Percentiles rank a stretch among this genome's conserved stretches.
phyloP scores from a whole-genome alignment of 2,888 invertebrate species.

The Geophilus truncorum region DNA sequence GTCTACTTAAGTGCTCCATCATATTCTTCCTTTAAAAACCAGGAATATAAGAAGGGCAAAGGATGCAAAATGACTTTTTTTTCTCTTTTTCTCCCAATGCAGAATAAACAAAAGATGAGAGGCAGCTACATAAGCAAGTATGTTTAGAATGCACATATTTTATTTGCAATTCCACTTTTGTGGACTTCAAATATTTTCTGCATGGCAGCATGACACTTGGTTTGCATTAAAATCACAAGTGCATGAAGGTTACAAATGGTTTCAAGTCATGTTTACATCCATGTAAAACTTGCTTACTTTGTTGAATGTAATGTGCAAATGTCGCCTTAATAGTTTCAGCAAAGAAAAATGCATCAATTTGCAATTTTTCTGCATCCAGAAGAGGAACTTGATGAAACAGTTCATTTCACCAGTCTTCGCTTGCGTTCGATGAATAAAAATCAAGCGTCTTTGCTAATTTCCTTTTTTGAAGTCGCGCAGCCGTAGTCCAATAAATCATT shows the following conservation, averaged over 20 bases:
- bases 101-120: no score
- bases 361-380: background rate
- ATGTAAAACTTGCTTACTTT: background rate
- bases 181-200: background rate
- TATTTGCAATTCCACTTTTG: background rate
- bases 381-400: background rate
- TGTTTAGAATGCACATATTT: background rate
- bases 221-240: background rate
- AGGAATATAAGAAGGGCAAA: no score
- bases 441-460: no score
- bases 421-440: no score
- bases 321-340: background rate
- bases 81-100: no score
- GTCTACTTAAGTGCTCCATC: no score
- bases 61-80: no score
- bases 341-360: background rate
- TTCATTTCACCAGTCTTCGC: no score
- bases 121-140: background rate
- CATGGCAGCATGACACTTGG: background rate
- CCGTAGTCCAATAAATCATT: background rate
- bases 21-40: no score
- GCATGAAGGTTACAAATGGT: background rate
- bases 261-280: background rate
- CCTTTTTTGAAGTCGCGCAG: no score
- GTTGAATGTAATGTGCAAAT: background rate